A percentile compares a stretch with the other conserved stretches of the same genome.
Conservation (phyloP, 1,140 invertebrate genomes). For the Procambarus clarkii region DNA sequence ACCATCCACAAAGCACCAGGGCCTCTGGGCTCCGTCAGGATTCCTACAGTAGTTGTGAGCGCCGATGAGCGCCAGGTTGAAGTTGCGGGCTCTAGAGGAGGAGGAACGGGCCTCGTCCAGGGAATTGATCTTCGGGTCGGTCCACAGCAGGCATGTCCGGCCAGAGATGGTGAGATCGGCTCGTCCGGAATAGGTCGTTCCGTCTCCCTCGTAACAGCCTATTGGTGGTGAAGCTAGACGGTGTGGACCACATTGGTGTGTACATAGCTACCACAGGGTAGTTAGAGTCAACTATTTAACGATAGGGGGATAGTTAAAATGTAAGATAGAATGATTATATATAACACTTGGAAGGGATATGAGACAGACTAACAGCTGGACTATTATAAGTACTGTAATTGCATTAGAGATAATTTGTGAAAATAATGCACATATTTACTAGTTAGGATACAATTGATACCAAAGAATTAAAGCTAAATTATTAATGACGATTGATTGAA, state of each 20-base stretch:
- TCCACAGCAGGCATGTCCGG: constrained; percentile 50
- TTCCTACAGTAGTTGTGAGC: constrained; percentile 80
- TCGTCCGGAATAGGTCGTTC: constrained; percentile 29
- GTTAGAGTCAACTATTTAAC: no score
- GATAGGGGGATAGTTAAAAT: no score
- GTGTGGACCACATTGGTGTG: background rate
- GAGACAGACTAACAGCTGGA: no score
- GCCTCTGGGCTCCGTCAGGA: constrained; percentile 76
- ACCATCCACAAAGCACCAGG: constrained; percentile 79
- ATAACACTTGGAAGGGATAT: no score
- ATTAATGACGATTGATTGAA: no score
- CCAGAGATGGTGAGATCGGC: constrained; percentile 46
- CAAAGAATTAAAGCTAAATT: no score
- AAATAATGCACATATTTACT: no score
- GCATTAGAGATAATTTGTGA: no score
- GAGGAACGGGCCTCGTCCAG: background rate
- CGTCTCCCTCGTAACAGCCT: constrained; percentile 61
- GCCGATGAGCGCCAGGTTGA: constrained; percentile 58
- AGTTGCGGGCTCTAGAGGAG: constrained; percentile 26
- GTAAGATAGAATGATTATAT: no score
- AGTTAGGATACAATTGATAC: no score
- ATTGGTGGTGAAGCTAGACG: background rate
- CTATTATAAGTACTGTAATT: no score
- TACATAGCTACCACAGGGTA: no score
- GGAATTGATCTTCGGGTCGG: constrained; percentile 59